Evolutionary conservation across 2,797 vertebrate genomes (phyloP), one percentile per base, ranked within the genome.

Genomic region (Schizopygopsis malacanthus): DNA sequence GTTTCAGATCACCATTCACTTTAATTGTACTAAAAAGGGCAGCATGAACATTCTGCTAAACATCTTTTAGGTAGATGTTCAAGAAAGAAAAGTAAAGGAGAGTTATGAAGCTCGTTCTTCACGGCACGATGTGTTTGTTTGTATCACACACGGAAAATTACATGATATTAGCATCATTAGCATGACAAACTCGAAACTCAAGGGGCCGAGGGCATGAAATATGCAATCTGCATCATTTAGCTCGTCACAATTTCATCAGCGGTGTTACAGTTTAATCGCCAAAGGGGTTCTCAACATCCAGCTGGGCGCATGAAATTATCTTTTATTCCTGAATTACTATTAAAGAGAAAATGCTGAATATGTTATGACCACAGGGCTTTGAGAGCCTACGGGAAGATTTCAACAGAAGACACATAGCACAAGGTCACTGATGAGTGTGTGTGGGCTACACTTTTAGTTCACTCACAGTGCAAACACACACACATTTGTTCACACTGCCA

Each of bases 181-280:
- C 56, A 72, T 73, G 84, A 85, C 22, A 85, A 87, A 77, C 83
- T 63, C 16, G 0, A 78, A 81, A 63, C 83, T 77, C 54, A 56
- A 41, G 63, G 45, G 50, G 25, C 56, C 20, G 6, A 8, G n/a
- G 67, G 37, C 12, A 39, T 67, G 69, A 83, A 79, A 88, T 76
- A 72, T 67, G 71, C 33, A 81, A 63, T 67, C 61, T 56, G 65
- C 73, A 63, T 63, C 22, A 45, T 61, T 83, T 71, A 52, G 56
- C 56, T 88, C n/a, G 18, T 69, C 67, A 59, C 37, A 12, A 50
- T 45, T 77, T 88, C 45, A 83, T 86, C 50, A 75, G 28, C 28
- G 15, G 41, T 50, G 59, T 61, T 82, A 73, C 52, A 72, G 65
- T 79, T 71, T 50, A 54, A 81, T 76, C n/a, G 15, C 79, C 80